Conservation (phyloP, 1,140 invertebrate species). For the Gerris buenoi region DNA sequence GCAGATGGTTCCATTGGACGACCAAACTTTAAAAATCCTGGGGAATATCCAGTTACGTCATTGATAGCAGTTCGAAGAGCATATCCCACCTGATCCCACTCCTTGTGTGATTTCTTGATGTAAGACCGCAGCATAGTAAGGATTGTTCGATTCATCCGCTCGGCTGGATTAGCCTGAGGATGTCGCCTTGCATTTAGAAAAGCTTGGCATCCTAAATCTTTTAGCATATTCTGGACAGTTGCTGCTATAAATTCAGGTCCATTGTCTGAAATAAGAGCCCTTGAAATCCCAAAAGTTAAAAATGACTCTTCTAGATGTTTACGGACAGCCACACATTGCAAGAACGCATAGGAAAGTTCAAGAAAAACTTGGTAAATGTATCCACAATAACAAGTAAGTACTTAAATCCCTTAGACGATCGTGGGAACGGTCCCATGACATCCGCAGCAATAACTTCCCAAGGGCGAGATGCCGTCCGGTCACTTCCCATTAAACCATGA, state of each 20-base stretch:
- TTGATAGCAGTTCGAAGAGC: background rate
- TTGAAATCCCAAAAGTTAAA: background rate
- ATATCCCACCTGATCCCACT: background rate
- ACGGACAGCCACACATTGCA: background rate
- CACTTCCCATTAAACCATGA: constrained; percentile 23
- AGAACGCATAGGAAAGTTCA: constrained; percentile 22
- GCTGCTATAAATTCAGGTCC: background rate
- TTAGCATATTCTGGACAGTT: background rate
- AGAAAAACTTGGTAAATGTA: constrained; percentile 29
- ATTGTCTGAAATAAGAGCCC: background rate
- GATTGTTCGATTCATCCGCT: background rate
- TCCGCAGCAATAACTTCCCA: constrained; percentile 29
- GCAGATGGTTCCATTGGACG: background rate
- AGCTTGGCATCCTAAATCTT: background rate
- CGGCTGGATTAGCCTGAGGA: background rate
- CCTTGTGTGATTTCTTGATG: background rate
- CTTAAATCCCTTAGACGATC: constrained; percentile 23
- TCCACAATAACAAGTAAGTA: constrained; percentile 29
- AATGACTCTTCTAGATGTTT: background rate
- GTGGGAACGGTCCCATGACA: constrained; percentile 30
- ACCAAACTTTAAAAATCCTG: background rate
- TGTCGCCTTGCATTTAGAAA: background rate
- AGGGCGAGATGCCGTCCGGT: constrained; percentile 17
- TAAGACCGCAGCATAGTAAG: background rate
- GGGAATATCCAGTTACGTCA: background rate